Base-by-base conservation (phyloP, 2,888 invertebrate species). In the Orthonychiurus folsomi region DNA sequence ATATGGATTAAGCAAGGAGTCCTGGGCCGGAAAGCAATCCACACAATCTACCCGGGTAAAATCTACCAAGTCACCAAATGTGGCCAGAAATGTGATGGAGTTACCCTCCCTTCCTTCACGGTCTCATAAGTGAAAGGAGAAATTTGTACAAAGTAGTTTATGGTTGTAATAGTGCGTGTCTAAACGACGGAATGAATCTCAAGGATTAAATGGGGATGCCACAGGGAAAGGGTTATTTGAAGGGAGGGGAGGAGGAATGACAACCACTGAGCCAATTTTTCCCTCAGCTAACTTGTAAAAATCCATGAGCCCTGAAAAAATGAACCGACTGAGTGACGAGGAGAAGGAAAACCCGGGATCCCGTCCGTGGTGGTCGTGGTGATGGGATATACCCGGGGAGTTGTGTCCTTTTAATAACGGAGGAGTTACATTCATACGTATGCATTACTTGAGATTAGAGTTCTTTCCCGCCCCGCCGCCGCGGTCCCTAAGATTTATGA, bases 81-180 rank as follows among this genome's bases (percentile, higher is more conserved):
- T n/a, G n/a, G n/a, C n/a, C n/a, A n/a, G n/a, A n/a, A n/a, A n/a
- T n/a, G n/a, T n/a, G n/a, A n/a, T n/a, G n/a, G n/a, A n/a, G n/a
- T n/a, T n/a, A n/a, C n/a, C n/a, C n/a, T n/a, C n/a, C n/a, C n/a
- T n/a, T n/a, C n/a, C n/a, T n/a, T n/a, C n/a, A n/a, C n/a, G n/a
- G n/a, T 37, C 37, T 5, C 37, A 9, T 37, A 15, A 37, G 37
- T 37, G 37, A 37, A 37, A 37, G 15, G 37, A 37, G 37, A 37
- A n/a, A 37, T 37, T 37, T 37, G 37, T 37, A 37, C 37, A 37
- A 37, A 9, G 37, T 37, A 37, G 37, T 37, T 37, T 37, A 37
- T 37, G 37, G 37, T 37, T 37, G 37, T 37, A 37, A 37, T 37
- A 37, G 37, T 37, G 37, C 37, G 37, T 37, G 37, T 37, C 37